These are phyloP conservation scores for Carlito syrichta DNA, from an alignment of 2,113 vertebrate species.

Conservation along the genomic window DNA sequence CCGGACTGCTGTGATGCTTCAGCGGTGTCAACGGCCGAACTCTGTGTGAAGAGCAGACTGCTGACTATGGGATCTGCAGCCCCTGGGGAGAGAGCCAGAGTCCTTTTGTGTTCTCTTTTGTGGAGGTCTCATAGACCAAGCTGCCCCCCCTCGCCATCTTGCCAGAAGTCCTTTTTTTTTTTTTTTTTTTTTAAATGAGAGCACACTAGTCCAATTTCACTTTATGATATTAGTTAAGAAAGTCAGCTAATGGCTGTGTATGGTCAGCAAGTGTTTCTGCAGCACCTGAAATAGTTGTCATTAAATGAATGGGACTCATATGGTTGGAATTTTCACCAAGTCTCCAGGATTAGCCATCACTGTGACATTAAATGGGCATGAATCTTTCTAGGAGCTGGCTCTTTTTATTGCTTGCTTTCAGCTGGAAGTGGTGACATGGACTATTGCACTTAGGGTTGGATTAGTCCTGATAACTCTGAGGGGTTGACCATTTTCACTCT, in stretches of 20 bases:
- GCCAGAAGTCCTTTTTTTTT: too few species aligned
- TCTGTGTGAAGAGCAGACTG: too few species aligned
- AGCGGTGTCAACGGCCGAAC: too few species aligned
- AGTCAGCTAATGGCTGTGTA: neutral
- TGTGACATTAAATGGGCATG: neutral
- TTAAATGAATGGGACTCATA: neutral
- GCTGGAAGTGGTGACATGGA: neutral
- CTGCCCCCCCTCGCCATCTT: too few species aligned
- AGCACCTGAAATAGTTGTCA: neutral
- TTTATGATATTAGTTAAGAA: neutral
- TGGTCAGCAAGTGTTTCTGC: neutral
- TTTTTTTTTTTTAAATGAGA: too few species aligned
- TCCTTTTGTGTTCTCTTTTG: too few species aligned
- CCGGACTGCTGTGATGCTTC: too few species aligned
- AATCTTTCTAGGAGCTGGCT: neutral
- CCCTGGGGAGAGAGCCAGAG: too few species aligned
- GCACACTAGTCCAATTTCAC: neutral
- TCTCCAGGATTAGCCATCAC: neutral
- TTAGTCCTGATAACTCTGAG: neutral
- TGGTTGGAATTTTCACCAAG: neutral
- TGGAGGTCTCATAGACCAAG: too few species aligned
- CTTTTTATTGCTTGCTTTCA: neutral
- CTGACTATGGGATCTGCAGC: too few species aligned
- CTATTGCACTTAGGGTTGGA: too few species aligned
- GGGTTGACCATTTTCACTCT: neutral